Evolutionary conservation across 2,797 vertebrate genomes (phyloP), one percentile per base, ranked within the genome.

Genomic region (Pseudochirops corinnae): DNA sequence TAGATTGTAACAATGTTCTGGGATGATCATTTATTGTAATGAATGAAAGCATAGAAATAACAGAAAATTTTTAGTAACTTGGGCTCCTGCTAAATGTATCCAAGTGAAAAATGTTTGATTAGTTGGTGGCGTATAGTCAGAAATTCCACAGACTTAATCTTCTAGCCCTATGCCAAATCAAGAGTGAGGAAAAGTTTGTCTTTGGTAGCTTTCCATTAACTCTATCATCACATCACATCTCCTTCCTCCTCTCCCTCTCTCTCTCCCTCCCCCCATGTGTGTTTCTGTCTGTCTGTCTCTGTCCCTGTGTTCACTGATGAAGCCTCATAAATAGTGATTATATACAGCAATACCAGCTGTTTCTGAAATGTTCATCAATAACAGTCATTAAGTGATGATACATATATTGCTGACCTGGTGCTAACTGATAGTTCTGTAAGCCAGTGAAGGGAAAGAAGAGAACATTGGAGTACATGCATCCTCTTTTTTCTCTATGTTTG

Each of bases 121-220:
- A 74, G 39, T 39, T 29, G 58, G 33, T 39, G 28, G 55, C 28
- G n/a, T 31, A n/a, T 58, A 67, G 46, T 82, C 50, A 56, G 3
- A 28, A 33, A 91, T 67, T 91, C 55, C n/a, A 39, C 39, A 39
- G 67, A 74, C 16, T 82, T 82, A 6, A 24, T 46, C 18, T 82
- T 39, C 67, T 82, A 82, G 3, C 5, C 18, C 67, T 5, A 21
- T 0, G 33, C 39, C 7, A 82, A 46, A 82, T 82, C 2, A 82
- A 39, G 62, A 82, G 18, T 39, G n/a, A 74, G 58, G 91, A 94
- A 82, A 24, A 60, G 90, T 90, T 96, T 94, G 57, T 94, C 82
- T 46, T 50, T 39, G 46, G 58, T 18, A 21, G 3, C 39, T 82
- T 90, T 55, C 93, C 46, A 31, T 33, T 10, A 91, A 95, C 62